phyloP scores from a whole-genome alignment of 2,113 vertebrate species.

The Nansenia antarctica region DNA sequence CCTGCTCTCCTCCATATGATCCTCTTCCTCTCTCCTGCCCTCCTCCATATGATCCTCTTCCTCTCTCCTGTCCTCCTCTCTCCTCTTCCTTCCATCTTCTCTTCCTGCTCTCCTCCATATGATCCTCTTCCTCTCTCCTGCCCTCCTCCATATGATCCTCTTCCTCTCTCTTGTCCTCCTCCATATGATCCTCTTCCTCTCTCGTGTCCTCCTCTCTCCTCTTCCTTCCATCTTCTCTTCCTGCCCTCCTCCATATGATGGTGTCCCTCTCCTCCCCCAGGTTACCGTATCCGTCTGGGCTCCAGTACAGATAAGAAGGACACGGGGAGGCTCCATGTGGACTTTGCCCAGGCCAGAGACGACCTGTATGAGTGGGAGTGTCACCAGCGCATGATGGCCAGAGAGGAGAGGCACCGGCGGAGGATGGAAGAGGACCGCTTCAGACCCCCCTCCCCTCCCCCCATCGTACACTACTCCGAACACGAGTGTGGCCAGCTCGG shows the following conservation, averaged over 20 bases:
- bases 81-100: too few relatives aligned
- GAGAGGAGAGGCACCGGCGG: constrained; percentile 90
- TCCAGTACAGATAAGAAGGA: constrained; percentile 98
- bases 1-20: too few relatives aligned
- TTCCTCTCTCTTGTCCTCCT: not conserved
- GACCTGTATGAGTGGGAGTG: constrained; percentile 99
- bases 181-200: constrained; percentile 1
- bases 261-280: constrained; percentile 57
- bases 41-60: too few relatives aligned
- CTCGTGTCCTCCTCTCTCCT: not conserved
- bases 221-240: not conserved
- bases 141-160: not conserved
- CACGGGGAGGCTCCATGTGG: constrained; percentile 90
- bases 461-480: constrained; percentile 93
- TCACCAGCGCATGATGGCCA: constrained; percentile 89
- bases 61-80: too few relatives aligned
- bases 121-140: too few relatives aligned
- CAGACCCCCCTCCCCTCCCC: constrained; percentile 87
- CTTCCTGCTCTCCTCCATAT: too few relatives aligned
- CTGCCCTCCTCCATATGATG: not conserved
- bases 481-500: constrained; percentile 91
- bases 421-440: constrained; percentile 87
- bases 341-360: constrained; percentile 93
- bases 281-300: constrained; percentile 91
- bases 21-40: too few relatives aligned